Percentiles rank a stretch among this genome's conserved stretches.
These are phyloP conservation scores for Phrynocephalus forsythii DNA, from an alignment of 2,797 vertebrate species.

Conservation along the genomic window DNA sequence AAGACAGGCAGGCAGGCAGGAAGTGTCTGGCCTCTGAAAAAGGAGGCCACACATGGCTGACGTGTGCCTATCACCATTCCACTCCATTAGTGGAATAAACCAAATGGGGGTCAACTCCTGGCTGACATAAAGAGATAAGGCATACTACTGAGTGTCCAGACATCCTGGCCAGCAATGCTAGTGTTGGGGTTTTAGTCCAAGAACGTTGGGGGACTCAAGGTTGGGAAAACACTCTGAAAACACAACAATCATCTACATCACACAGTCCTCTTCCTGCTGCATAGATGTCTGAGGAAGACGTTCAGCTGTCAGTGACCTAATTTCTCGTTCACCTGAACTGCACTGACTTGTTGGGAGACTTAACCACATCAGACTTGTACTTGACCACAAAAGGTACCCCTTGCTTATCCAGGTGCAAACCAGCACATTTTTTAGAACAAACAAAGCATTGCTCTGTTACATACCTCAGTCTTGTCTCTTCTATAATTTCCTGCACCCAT, in stretches of 20 bases:
- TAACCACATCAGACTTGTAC: background rate
- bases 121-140: too few relatives aligned
- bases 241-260: background rate
- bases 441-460: background rate
- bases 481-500: background rate
- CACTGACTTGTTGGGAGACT: background rate
- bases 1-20: too few relatives aligned
- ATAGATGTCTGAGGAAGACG: background rate
- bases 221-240: background rate
- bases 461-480: background rate
- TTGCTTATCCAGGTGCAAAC: conserved; percentile 20
- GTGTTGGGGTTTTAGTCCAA: too few relatives aligned
- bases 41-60: too few relatives aligned
- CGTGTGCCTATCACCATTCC: too few relatives aligned
- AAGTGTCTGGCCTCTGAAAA: too few relatives aligned
- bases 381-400: accelerated
- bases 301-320: background rate
- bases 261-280: background rate
- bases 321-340: conserved; percentile 17
- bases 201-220: too few relatives aligned
- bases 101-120: too few relatives aligned
- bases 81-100: too few relatives aligned
- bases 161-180: too few relatives aligned
- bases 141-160: too few relatives aligned
- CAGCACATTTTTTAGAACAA: background rate